These are phyloP conservation scores for Periphyllus acericola DNA, from an alignment of 2,888 invertebrate species.

Conservation along the genomic window DNA sequence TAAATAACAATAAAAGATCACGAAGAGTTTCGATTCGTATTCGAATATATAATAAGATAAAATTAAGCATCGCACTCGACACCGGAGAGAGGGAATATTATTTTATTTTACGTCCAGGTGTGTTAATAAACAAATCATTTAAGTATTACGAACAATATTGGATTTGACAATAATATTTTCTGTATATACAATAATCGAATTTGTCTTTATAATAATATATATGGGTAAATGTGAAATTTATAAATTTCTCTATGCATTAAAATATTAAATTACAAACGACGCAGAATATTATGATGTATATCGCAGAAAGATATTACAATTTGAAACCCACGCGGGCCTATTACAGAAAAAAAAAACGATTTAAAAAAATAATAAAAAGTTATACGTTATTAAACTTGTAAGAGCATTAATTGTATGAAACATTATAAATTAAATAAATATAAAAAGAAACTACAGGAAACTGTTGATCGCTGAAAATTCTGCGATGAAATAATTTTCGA, in stretches of 20 bases:
- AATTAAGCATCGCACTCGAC: background rate
- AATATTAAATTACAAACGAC: background rate
- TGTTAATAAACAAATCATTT: constrained; percentile 17
- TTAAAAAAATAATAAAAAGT: background rate
- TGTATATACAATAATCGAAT: background rate
- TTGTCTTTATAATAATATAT: background rate
- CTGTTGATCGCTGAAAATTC: background rate
- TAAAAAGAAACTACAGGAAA: no score
- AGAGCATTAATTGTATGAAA: no score
- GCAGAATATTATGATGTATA: background rate
- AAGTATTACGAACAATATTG: constrained; percentile 5
- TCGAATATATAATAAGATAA: constrained; percentile 14
- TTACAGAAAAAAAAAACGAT: background rate
- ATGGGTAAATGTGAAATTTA: background rate
- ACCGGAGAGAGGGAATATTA: background rate
- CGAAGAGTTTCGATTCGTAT: background rate
- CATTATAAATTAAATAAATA: no score
- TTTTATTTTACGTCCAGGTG: constrained; percentile 12
- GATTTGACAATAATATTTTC: background rate
- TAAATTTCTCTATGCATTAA: background rate
- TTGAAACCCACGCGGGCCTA: background rate
- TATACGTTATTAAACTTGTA: no score
- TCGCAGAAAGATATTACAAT: background rate
- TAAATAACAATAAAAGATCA: constrained; percentile 37
- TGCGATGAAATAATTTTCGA: background rate